Conservation (phyloP, 2,797 vertebrate genomes). For the Holocentrus rufus region DNA sequence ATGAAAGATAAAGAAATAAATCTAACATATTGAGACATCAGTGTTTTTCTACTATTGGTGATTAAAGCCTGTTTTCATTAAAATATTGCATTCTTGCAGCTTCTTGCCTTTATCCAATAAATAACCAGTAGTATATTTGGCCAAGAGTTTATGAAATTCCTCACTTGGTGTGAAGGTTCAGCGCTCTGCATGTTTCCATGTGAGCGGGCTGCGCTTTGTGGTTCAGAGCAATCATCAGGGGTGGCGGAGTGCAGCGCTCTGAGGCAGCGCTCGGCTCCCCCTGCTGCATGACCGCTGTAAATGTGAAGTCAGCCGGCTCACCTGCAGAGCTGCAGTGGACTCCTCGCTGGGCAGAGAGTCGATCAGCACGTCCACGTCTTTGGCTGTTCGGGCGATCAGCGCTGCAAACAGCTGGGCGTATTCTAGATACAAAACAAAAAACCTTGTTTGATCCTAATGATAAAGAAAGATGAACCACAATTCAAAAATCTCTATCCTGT, state of each 20-base stretch:
- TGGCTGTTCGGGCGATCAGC: slow-evolving; percentile 95
- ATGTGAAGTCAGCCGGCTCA: slow-evolving; percentile 55
- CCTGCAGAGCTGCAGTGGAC: slow-evolving; percentile 96
- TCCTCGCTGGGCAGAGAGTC: slow-evolving; percentile 98
- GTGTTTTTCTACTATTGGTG: no score
- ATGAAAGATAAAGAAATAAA: no score
- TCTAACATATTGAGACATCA: no score
- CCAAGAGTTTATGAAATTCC: background rate
- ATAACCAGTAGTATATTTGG: background rate
- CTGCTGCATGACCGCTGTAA: slow-evolving; percentile 48
- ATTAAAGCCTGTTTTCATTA: no score
- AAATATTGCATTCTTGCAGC: background rate
- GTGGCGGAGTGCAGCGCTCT: no score
- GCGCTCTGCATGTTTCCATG: no score
- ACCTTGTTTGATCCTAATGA: no score
- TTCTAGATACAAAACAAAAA: slow-evolving; percentile 75
- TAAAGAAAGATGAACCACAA: no score
- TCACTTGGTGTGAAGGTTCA: no score
- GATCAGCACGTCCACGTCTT: slow-evolving; percentile 96
- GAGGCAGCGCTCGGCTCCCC: slow-evolving; percentile 38
- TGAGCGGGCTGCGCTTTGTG: no score
- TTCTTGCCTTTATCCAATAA: background rate
- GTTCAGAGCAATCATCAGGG: no score
- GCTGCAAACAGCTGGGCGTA: slow-evolving; percentile 98
- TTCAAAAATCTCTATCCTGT: no score